Percentiles rank a stretch among this genome's conserved stretches.
Evolutionary conservation across 2,888 invertebrate species (phyloP).

Genomic region (Xanthorhoe designata): DNA sequence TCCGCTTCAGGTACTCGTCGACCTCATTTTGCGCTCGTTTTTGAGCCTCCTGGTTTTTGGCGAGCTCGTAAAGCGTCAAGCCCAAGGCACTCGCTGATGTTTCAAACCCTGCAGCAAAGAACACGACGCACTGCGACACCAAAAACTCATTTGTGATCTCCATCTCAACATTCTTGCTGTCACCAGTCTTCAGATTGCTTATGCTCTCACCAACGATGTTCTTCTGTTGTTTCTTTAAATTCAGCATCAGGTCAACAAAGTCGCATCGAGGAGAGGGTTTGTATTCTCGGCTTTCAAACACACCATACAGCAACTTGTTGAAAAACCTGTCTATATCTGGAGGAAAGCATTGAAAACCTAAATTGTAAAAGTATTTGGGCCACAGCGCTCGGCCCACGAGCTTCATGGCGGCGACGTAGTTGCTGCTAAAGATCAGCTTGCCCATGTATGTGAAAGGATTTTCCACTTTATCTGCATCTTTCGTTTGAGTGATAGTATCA

Average conservation of each 20-base stretch:
- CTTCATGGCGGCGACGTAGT: slow-evolving; percentile 42
- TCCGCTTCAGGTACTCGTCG: slow-evolving; percentile 52
- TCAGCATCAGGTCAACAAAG: slow-evolving; percentile 60
- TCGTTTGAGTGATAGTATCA: slow-evolving; percentile 52
- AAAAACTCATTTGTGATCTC: slow-evolving; percentile 69
- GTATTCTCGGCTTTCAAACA: slow-evolving; percentile 51
- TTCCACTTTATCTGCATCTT: slow-evolving; percentile 32
- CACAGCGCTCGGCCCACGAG: slow-evolving; percentile 48
- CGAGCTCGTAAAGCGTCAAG: slow-evolving; percentile 58
- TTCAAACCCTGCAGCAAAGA: slow-evolving; percentile 69
- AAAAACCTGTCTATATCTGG: slow-evolving; percentile 50
- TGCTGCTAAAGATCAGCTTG: slow-evolving; percentile 41
- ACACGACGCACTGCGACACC: slow-evolving; percentile 79
- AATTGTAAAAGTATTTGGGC: slow-evolving; percentile 54
- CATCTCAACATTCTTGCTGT: slow-evolving; percentile 44
- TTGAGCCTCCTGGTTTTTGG: slow-evolving; percentile 55
- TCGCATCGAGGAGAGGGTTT: slow-evolving; percentile 54
- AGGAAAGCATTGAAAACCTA: slow-evolving; percentile 49
- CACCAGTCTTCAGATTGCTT: slow-evolving; percentile 46
- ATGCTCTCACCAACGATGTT: slow-evolving; percentile 56
- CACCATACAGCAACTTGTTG: slow-evolving; percentile 47
- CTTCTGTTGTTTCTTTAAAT: slow-evolving; percentile 50
- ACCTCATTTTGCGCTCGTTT: slow-evolving; percentile 54
- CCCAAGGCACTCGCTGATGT: slow-evolving; percentile 57
- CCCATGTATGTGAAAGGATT: slow-evolving; percentile 55